Evolutionary conservation across 2,113 vertebrate species (phyloP).

Genomic region (Cyprinodon tularosa): DNA sequence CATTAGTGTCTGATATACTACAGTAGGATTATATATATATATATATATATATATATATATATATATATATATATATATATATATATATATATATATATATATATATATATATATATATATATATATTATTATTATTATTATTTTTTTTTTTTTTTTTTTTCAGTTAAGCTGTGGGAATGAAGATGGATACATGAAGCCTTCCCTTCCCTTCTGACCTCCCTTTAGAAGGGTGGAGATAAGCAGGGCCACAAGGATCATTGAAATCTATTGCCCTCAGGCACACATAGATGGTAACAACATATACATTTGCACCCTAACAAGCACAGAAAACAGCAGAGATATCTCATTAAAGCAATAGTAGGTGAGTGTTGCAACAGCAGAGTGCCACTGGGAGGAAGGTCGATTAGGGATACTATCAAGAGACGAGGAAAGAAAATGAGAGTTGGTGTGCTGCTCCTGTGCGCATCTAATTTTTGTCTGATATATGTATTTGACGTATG

Average conservation of each 20-base stretch:
- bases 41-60: too few relatives aligned
- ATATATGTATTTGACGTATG: conserved; percentile 55
- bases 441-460: conserved; percentile 50
- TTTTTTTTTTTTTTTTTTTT: too few relatives aligned
- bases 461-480: conserved; percentile 53
- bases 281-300: conserved; percentile 24
- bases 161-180: conserved; percentile 74
- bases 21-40: too few relatives aligned
- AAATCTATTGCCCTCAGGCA: conserved; percentile 71
- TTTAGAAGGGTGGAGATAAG: conserved; percentile 74
- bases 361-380: conserved; percentile 74
- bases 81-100: too few relatives aligned
- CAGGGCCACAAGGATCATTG: conserved; percentile 71
- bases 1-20: too few relatives aligned
- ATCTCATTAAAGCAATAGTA: conserved; percentile 78
- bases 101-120: too few relatives aligned
- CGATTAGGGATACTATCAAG: conserved; percentile 77
- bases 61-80: too few relatives aligned
- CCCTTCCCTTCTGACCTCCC: conserved; percentile 77
- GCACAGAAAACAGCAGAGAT: conserved; percentile 45
- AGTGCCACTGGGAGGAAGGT: conserved; percentile 72
- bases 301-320: conserved; percentile 35
- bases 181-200: conserved; percentile 70
- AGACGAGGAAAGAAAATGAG: conserved; percentile 67
- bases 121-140: too few relatives aligned